These are phyloP conservation scores for Sarcophaga rosellei DNA, from an alignment of 2,888 invertebrate species.

Conservation along the genomic window DNA sequence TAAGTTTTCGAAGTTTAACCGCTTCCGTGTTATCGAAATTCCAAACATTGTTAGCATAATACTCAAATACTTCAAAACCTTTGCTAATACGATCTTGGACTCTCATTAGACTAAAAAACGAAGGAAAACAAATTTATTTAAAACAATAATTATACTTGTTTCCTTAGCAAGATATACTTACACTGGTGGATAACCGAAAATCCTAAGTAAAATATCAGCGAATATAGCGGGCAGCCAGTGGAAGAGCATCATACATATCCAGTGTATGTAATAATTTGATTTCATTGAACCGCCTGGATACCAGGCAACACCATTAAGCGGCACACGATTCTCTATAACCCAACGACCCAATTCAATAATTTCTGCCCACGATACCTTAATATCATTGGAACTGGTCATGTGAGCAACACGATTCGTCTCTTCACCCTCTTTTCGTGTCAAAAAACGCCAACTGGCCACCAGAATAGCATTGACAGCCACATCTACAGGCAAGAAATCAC, in stretches of 20 bases:
- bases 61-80: constrained; percentile 94
- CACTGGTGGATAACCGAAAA: constrained; percentile 94
- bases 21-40: constrained; percentile 89
- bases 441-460: constrained; percentile 77
- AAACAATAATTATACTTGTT: neutral
- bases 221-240: constrained; percentile 95
- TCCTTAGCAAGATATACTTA: constrained; percentile 82
- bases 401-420: constrained; percentile 84
- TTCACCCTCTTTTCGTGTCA: constrained; percentile 72
- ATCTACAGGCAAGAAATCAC: constrained; percentile 91
- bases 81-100: constrained; percentile 92
- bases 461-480: constrained; percentile 87
- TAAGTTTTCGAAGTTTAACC: constrained; percentile 82
- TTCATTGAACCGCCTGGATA: constrained; percentile 95
- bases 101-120: constrained; percentile 85
- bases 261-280: constrained; percentile 88
- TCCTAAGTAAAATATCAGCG: constrained; percentile 88
- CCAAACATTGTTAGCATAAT: constrained; percentile 96
- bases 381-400: constrained; percentile 90
- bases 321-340: constrained; percentile 89
- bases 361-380: constrained; percentile 93
- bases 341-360: constrained; percentile 91
- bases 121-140: neutral
- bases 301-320: constrained; percentile 93
- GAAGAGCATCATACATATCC: constrained; percentile 91